Percentiles rank a stretch among this genome's conserved stretches.
Evolutionary conservation across 2,113 vertebrate genomes (phyloP).

Genomic region (Cacatua alba): DNA sequence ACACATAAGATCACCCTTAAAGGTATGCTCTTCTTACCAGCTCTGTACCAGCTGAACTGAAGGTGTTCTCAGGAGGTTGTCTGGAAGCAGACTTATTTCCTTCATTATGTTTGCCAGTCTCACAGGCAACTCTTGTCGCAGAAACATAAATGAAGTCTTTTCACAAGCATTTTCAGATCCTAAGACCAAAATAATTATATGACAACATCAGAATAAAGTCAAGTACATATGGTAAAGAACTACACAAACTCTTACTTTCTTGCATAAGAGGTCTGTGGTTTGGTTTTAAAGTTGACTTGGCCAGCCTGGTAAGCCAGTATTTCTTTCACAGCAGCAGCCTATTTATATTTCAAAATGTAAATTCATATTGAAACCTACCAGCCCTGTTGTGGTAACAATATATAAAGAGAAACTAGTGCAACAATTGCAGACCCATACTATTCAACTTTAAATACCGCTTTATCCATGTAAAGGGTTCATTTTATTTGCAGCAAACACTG

Average conservation of each 20-base stretch:
- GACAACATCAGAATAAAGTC: background rate
- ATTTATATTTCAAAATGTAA: background rate
- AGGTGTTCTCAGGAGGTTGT: constrained; percentile 91
- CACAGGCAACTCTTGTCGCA: constrained; percentile 92
- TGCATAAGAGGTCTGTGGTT: background rate
- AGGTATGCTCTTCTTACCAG: constrained; percentile 80
- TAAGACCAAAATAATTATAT: constrained; percentile 45
- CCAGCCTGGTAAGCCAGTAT: background rate
- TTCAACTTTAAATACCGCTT: background rate
- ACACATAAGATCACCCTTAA: background rate
- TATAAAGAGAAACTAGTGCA: background rate
- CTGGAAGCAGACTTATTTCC: constrained; percentile 94
- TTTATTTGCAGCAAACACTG: background rate
- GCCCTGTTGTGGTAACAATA: background rate
- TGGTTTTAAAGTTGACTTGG: background rate
- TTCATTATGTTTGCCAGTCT: constrained; percentile 97
- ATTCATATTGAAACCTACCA: background rate
- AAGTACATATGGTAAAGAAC: background rate
- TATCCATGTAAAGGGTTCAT: background rate
- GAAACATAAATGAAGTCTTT: constrained; percentile 94
- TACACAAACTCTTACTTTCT: background rate
- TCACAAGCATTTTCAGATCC: constrained; percentile 95
- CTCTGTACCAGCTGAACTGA: constrained; percentile 94
- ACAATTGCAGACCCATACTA: background rate
- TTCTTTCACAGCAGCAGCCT: background rate